Evolutionary conservation across 2,113 vertebrate species (phyloP).

Genomic region (Tetrax tetrax): DNA sequence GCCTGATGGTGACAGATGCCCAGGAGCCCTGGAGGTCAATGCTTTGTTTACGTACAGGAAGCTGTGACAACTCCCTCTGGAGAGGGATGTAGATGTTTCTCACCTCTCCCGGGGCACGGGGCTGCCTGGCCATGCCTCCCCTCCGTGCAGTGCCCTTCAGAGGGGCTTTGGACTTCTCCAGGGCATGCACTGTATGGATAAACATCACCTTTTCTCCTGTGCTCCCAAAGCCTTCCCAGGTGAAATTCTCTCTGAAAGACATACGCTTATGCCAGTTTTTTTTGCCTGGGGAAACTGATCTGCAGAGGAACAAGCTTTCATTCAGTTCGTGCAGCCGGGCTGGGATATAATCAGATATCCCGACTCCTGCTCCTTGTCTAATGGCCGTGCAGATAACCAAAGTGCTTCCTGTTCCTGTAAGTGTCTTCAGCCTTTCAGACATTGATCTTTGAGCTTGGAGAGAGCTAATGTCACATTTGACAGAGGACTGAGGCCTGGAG

Average conservation of each 20-base stretch:
- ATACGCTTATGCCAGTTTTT: neutral
- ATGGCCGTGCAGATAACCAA: neutral
- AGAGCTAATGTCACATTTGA: neutral
- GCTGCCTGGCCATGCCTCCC: neutral
- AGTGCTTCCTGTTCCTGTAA: neutral
- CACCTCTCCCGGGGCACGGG: neutral
- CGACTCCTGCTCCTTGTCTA: neutral
- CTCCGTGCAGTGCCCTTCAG: neutral
- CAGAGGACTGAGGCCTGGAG: neutral
- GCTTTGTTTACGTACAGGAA: neutral
- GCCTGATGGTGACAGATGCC: neutral
- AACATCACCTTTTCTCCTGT: neutral
- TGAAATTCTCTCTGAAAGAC: neutral
- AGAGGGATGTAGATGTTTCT: neutral
- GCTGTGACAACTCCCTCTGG: neutral
- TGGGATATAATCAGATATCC: neutral
- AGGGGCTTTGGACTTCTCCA: neutral
- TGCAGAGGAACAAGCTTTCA: neutral
- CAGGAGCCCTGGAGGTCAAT: neutral
- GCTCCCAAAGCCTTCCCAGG: neutral
- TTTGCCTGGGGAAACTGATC: neutral
- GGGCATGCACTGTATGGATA: rapidly evolving
- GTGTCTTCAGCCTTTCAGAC: neutral
- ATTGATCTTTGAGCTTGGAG: neutral
- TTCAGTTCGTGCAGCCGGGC: neutral